Percentiles rank a stretch among this genome's conserved stretches.
These are phyloP conservation scores for Astropecten irregularis DNA, from an alignment of 53 echinoderm and acorn worm genomes.

Conservation along the genomic window DNA sequence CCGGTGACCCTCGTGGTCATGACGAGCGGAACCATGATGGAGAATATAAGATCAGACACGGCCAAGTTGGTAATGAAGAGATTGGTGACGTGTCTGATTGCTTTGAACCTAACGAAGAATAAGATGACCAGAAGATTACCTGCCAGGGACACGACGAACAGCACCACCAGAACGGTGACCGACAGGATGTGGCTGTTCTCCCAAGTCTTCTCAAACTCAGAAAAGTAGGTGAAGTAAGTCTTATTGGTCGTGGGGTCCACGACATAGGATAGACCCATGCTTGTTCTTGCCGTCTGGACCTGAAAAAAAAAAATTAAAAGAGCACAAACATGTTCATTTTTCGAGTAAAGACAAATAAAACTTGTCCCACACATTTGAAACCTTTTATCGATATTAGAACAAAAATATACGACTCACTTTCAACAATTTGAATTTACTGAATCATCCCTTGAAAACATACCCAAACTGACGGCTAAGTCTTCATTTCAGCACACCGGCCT, in stretches of 20 bases:
- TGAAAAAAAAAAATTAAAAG: not conserved
- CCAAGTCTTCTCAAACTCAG: slow-evolving; percentile 48
- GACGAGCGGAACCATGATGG: slow-evolving; percentile 48
- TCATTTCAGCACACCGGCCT: no score
- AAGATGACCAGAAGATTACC: slow-evolving; percentile 58
- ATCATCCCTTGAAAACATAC: no score
- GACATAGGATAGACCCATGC: slow-evolving; percentile 60
- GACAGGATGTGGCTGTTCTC: slow-evolving; percentile 5
- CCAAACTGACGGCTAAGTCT: no score
- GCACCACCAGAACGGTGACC: slow-evolving; percentile 4
- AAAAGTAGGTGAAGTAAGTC: slow-evolving; percentile 60
- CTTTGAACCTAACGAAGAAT: slow-evolving; percentile 38
- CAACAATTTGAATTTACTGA: no score
- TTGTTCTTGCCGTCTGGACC: not conserved
- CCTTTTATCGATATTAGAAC: no score
- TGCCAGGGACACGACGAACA: slow-evolving; percentile 18
- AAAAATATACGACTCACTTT: no score
- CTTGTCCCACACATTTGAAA: no score
- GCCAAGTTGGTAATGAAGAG: slow-evolving; percentile 65
- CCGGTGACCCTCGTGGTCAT: slow-evolving; percentile 57
- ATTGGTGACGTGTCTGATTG: slow-evolving; percentile 64
- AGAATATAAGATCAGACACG: slow-evolving; percentile 51
- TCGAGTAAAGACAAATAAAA: no score
- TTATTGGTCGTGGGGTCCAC: not conserved
- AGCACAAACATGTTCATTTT: no score